These are phyloP conservation scores for Epizoanthus stellaris DNA, from an alignment of 92 coral and sea anemone species.

Conservation along the genomic window DNA sequence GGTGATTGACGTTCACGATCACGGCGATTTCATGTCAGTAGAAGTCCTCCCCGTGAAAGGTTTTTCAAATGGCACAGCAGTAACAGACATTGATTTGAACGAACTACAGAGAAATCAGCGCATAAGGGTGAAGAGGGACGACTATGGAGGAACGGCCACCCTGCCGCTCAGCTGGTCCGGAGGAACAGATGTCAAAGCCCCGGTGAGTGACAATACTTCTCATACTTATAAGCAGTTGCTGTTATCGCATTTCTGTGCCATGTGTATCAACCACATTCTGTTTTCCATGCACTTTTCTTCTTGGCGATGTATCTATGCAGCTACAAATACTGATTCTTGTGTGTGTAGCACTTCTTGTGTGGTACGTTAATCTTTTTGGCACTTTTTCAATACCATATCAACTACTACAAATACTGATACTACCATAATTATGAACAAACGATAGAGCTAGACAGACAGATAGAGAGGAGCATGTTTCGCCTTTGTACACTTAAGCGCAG, in stretches of 20 bases:
- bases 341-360: no score
- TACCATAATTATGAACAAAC: no score
- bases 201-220: slow-evolving; percentile 23
- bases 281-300: no score
- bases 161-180: background rate
- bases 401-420: no score
- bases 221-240: no score
- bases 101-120: slow-evolving; percentile 49
- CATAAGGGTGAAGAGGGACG: slow-evolving; percentile 44
- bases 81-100: slow-evolving; percentile 26
- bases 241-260: background rate
- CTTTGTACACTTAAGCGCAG: no score
- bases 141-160: background rate
- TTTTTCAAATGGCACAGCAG: slow-evolving; percentile 55
- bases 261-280: background rate
- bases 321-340: no score
- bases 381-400: no score
- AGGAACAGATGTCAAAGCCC: slow-evolving; percentile 12
- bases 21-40: slow-evolving; percentile 50
- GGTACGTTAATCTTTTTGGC: no score
- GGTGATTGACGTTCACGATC: slow-evolving; percentile 46
- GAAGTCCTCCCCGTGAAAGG: slow-evolving; percentile 63
- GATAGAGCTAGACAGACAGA: no score
- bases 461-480: no score
- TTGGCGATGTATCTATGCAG: no score